Evolutionary conservation across 2,113 vertebrate genomes (phyloP), one percentile per base, ranked within the genome.

Genomic region (Rhea pennata): DNA sequence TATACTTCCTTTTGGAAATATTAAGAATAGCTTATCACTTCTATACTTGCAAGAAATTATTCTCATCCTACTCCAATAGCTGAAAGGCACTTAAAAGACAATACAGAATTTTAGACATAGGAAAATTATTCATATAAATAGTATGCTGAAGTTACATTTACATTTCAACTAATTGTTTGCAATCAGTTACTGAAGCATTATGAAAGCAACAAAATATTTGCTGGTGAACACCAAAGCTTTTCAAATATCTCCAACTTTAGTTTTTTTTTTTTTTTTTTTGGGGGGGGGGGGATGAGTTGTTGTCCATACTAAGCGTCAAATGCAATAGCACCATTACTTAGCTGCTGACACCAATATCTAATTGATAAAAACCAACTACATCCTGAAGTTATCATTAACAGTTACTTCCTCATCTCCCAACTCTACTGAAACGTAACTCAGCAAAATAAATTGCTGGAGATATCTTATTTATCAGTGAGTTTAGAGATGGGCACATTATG

Each of bases 401-500:
- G 36, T 36, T 75, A 66, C 77, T 92, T 94, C 53, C 54, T 15
- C 67, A 87, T 29, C 59, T 85, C 82, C 70, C 8, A 53, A 23
- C 8, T 13, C 76, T 90, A 91, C 8, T 95, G 93, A 96, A 97
- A 95, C 92, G 94, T 67, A 94, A 88, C 53, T 92, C 93, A 85
- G 77, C 61, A 95, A 93, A 96, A 93, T 76, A 93, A 96, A 94
- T 85, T 92, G 51, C 62, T 75, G 81, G 77, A 91, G 78, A 81
- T 84, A 95, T 26, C 66, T 93, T 93, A 96, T 27, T 78, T 90
- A 84, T 64, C 61, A 67, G 12, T 40, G 16, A 92, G 33, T 7
- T 84, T 12, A 78, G 9, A 78, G 29, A 70, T 0, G 5, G 31
- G 44, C 26, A 61, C 1, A 26, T 56, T 64, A 53, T 56, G 7